These are phyloP conservation scores for Pseudobourletiella spinata DNA, from an alignment of 1,140 invertebrate genomes.

Conservation along the genomic window DNA sequence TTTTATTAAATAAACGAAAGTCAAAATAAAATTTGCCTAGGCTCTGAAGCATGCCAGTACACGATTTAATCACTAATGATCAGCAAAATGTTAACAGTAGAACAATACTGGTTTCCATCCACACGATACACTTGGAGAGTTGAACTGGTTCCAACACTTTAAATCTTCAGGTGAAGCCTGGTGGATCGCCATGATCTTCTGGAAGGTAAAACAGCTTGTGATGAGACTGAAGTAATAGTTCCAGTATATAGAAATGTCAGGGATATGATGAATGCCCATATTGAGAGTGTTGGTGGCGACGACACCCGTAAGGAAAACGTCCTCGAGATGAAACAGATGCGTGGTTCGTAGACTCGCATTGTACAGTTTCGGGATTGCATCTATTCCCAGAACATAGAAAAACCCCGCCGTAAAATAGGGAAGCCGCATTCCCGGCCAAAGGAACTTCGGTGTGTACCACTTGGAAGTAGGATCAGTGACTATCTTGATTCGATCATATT, in stretches of 20 bases:
- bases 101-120: neutral
- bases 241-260: conserved; percentile 7
- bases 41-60: too few relatives aligned
- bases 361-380: conserved; percentile 57
- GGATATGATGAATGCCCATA: conserved; percentile 15
- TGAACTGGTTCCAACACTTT: conserved; percentile 14
- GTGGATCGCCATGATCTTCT: conserved; percentile 9
- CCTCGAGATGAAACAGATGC: conserved; percentile 70
- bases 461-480: conserved; percentile 34
- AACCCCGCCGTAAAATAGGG: conserved; percentile 35
- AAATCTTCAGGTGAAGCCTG: neutral
- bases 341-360: conserved; percentile 55
- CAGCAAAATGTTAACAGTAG: conserved; percentile 2
- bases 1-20: too few relatives aligned
- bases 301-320: conserved; percentile 71
- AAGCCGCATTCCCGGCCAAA: conserved; percentile 34
- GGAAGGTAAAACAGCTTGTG: conserved; percentile 8
- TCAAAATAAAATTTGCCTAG: too few relatives aligned
- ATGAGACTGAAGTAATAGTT: neutral
- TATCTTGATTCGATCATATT: conserved; percentile 21
- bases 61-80: too few relatives aligned
- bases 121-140: conserved; percentile 5
- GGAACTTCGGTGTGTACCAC: conserved; percentile 37
- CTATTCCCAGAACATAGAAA: conserved; percentile 64
- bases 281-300: conserved; percentile 12